Evolutionary conservation across 2,888 invertebrate species (phyloP).

Genomic region (Cartodere bifasciata): DNA sequence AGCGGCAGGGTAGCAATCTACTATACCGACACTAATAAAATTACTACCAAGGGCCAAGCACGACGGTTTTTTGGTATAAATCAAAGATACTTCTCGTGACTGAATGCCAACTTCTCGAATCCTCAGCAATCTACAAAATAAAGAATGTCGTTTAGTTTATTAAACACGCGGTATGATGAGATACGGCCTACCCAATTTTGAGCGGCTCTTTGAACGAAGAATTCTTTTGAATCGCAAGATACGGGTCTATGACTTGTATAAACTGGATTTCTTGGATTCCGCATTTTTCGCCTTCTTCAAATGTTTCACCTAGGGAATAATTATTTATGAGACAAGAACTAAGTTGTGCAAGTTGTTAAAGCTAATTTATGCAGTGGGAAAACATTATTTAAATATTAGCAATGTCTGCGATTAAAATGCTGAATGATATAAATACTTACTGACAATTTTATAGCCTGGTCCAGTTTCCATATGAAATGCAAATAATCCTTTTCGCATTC

Average conservation of each 20-base stretch:
- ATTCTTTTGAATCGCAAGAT: slow-evolving; percentile 48
- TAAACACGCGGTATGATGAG: neutral
- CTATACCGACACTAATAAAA: slow-evolving; percentile 47
- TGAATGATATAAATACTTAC: slow-evolving; percentile 16
- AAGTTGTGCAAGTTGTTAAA: neutral
- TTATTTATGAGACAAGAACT: too few species aligned
- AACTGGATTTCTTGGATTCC: slow-evolving; percentile 51
- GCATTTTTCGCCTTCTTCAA: slow-evolving; percentile 59
- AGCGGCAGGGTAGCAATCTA: slow-evolving; percentile 42
- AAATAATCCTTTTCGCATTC: slow-evolving; percentile 48
- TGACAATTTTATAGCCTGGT: slow-evolving; percentile 55
- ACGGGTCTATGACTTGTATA: slow-evolving; percentile 50
- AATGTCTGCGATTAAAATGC: neutral
- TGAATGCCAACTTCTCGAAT: slow-evolving; percentile 48
- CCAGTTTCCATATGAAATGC: slow-evolving; percentile 63
- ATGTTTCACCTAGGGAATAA: slow-evolving; percentile 50
- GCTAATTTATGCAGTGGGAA: too few species aligned
- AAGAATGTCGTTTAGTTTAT: neutral
- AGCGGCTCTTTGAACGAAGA: slow-evolving; percentile 49
- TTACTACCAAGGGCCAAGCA: slow-evolving; percentile 43
- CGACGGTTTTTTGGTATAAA: slow-evolving; percentile 46
- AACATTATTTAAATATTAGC: too few species aligned
- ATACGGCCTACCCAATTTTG: slow-evolving; percentile 42
- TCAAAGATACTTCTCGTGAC: slow-evolving; percentile 38
- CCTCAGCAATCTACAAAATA: slow-evolving; percentile 36